Conservation (phyloP, 2,888 invertebrate genomes). For the Drosophila sordidula region DNA sequence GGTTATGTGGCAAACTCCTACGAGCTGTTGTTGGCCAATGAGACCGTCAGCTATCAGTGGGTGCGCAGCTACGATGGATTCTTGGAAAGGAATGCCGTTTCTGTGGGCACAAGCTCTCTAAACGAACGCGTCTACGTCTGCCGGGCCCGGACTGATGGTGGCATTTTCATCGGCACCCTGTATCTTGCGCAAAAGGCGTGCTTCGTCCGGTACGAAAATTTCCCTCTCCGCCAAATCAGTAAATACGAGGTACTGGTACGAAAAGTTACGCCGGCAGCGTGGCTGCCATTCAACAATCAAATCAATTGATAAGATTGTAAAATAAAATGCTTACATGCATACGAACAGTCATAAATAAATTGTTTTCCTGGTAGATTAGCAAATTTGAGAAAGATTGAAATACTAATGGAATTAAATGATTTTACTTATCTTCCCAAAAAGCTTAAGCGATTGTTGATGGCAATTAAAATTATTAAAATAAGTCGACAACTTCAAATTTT, state of each 20-base stretch:
- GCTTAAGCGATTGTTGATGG: too few relatives aligned
- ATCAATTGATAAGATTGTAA: constrained; percentile 4
- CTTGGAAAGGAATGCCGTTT: constrained; percentile 35
- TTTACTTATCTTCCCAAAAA: too few relatives aligned
- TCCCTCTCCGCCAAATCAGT: constrained; percentile 9
- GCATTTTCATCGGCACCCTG: constrained; percentile 39
- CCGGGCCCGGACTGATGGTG: constrained; percentile 23
- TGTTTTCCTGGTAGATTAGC: not conserved
- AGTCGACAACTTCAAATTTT: too few relatives aligned
- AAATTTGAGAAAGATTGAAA: not conserved
- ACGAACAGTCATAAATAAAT: not conserved
- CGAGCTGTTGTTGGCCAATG: constrained; percentile 7
- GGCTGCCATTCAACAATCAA: not conserved
- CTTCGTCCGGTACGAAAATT: constrained; percentile 18
- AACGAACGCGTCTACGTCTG: constrained; percentile 46
- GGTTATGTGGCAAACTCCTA: not conserved
- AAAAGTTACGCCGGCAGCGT: not conserved
- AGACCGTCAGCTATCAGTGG: constrained; percentile 42
- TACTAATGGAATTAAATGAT: not conserved
- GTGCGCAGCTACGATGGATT: constrained; percentile 50
- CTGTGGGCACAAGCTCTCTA: constrained; percentile 43
- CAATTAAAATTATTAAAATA: too few relatives aligned
- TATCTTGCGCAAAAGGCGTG: constrained; percentile 12
- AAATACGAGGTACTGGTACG: constrained; percentile 51
- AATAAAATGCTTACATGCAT: not conserved